Evolutionary conservation across 2,888 invertebrate species (phyloP), one percentile per base, ranked within the genome.

Genomic region (Cheilosia variabilis): DNA sequence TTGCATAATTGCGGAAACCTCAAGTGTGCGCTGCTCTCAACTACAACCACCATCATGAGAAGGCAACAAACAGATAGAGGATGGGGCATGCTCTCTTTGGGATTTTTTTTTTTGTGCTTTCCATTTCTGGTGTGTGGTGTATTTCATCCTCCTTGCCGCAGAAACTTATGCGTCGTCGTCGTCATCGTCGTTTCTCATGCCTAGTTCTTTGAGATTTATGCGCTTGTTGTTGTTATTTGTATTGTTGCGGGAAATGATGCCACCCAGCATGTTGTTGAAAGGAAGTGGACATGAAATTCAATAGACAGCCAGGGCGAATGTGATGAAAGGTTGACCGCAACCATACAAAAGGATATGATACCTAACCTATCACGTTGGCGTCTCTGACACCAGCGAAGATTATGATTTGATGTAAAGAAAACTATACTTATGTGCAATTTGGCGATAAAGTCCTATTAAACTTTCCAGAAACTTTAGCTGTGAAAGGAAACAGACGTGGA

Each of bases 1-100:
- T 80, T 84, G 84, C 71, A 84, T 84, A 76, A 84, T 84, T 84
- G 80, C 71, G 75, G 75, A 80, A 84, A 84, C 79, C 84, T 84
- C 84, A 80, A 84, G 79, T 84, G 60, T 19, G 69, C 65, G 62
- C 53, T 63, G 27, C 57, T 73, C 60, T 53, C 63, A 55, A 62
- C 47, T 52, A 43, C 50, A 60, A 17, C 41, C 66, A 62, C 41
- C 52, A n/a, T 24, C 68, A 27, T 27, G 27, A 45, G n/a, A 19
- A 58, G 52, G 47, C 65, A 81, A 27, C 58, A 71, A 66, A 66
- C 62, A 69, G 53, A 50, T 69, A 43, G 58, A 66, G 55, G 53
- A 55, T 66, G 53, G n/a, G 31, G 22, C 57, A 34, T 17, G 71
- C 65, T 77, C 71, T 66, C 57, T 19, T 22, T 52, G 34, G 58